Evolutionary conservation across 2,797 vertebrate species (phyloP), one percentile per base, ranked within the genome.

Genomic region (Malurus leucopterus): DNA sequence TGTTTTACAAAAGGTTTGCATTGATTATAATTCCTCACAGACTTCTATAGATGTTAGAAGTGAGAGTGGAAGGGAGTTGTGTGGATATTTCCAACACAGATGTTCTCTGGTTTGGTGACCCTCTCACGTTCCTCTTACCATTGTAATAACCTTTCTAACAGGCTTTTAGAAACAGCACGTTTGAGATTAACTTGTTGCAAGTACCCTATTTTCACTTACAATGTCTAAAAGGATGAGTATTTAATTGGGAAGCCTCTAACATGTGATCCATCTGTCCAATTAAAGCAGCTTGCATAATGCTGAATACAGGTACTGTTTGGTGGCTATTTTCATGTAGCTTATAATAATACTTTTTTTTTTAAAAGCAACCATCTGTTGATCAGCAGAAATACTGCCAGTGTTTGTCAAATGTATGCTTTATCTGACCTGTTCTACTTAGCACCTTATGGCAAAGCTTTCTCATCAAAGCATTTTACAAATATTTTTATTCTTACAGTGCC

Each of bases 351-450:
- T 4, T 32, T 44, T 29, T 68, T 54, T 53, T 54, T 53, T 22
- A 2, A 20, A 83, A 86, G 13, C 74, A 88, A 38, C 95, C 95
- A 94, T 95, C 93, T 95, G 95, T 89, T 93, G 92, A 73, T 87
- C 85, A 92, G 78, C 70, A 89, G 74, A 89, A 88, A 76, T 78
- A 76, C 68, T 95, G 95, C 93, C 93, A 95, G 5, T 94, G 83
- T 95, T 95, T 95, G 89, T 95, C 93, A 94, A 93, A 93, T 73
- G 83, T 70, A 32, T 89, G 68, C 83, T 92, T 95, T 94, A 95
- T 95, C 91, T 95, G 95, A 94, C 93, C 95, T 93, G 88, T 88
- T 94, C 95, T 92, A 29, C 68, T 92, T 91, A 92, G 80, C 80
- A 95, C 91, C 95, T 95, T 95, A 91, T 95, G 95, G 89, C 77